phyloP scores from a whole-genome alignment of 2,888 invertebrate genomes.

The Notocelia uddmanniana region DNA sequence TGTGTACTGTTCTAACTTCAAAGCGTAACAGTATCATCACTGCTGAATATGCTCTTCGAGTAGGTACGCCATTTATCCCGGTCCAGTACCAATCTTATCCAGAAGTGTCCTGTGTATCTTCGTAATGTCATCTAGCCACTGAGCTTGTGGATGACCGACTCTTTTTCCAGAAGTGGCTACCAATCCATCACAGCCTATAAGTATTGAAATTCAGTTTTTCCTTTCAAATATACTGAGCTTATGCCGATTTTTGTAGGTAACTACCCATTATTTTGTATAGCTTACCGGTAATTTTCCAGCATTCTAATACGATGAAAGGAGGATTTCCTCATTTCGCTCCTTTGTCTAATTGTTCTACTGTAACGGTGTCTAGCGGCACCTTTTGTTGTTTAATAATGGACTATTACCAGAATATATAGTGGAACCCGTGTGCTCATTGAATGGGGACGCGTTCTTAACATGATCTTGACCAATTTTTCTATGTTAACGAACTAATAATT shows the following conservation, averaged over 20 bases:
- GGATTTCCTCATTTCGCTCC: background rate
- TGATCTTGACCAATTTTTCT: slow-evolving; percentile 22
- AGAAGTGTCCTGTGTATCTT: no score
- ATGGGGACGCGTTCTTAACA: slow-evolving; percentile 14
- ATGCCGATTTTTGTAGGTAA: background rate
- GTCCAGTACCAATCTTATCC: no score
- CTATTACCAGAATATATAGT: slow-evolving; percentile 30
- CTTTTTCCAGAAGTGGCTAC: no score
- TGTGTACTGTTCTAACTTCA: no score
- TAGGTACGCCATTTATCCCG: no score
- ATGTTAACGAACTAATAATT: no score
- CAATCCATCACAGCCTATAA: background rate
- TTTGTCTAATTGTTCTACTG: slow-evolving; percentile 9
- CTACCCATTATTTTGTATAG: background rate
- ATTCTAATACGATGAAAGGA: background rate
- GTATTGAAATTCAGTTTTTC: background rate
- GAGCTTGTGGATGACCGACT: no score
- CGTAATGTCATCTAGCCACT: no score
- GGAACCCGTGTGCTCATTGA: slow-evolving; percentile 11
- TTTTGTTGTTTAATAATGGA: slow-evolving; percentile 36
- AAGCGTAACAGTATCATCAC: no score
- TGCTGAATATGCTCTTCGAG: no score
- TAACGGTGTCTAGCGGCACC: slow-evolving; percentile 9
- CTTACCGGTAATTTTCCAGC: background rate
- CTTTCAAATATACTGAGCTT: background rate